phyloP scores from a whole-genome alignment of 2,888 invertebrate genomes.

The Malachius bipustulatus region DNA sequence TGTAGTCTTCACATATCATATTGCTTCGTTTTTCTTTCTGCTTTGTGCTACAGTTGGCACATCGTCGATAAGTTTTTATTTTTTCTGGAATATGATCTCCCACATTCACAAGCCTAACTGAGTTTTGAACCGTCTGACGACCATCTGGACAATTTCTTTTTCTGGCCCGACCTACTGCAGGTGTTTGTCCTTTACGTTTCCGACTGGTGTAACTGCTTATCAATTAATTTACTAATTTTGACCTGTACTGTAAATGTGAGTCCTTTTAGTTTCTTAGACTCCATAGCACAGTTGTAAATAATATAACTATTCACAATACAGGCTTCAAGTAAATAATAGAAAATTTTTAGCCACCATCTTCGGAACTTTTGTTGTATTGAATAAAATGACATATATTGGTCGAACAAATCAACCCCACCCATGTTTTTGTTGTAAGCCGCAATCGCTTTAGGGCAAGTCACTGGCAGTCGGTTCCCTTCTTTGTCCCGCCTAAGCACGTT shows the following conservation, averaged over 20 bases:
- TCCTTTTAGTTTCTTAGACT: conserved; percentile 5
- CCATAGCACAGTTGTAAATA: conserved; percentile 8
- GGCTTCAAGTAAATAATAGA: conserved; percentile 15
- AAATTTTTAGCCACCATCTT: conserved; percentile 1
- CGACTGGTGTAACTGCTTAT: conserved; percentile 5
- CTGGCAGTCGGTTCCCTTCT: conserved; percentile 8
- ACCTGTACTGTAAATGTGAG: conserved; percentile 4
- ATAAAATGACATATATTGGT: conserved; percentile 1
- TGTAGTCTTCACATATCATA: too few relatives aligned
- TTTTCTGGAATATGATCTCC: background rate
- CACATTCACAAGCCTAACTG: background rate
- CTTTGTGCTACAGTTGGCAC: conserved; percentile 1
- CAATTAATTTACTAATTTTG: conserved; percentile 3
- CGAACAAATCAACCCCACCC: conserved; percentile 2
- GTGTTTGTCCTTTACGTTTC: background rate
- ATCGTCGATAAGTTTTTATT: background rate
- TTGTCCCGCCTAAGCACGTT: conserved; percentile 5
- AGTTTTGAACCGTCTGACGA: background rate
- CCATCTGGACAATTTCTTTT: conserved; percentile 1
- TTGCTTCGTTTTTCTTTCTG: too few relatives aligned
- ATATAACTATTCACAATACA: conserved; percentile 16
- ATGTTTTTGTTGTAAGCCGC: conserved; percentile 1
- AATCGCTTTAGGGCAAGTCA: conserved; percentile 1
- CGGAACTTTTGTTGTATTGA: conserved; percentile 1
- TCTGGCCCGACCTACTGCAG: background rate